phyloP scores from a whole-genome alignment of 2,888 invertebrate genomes.

The Drosophila vallismaia region DNA sequence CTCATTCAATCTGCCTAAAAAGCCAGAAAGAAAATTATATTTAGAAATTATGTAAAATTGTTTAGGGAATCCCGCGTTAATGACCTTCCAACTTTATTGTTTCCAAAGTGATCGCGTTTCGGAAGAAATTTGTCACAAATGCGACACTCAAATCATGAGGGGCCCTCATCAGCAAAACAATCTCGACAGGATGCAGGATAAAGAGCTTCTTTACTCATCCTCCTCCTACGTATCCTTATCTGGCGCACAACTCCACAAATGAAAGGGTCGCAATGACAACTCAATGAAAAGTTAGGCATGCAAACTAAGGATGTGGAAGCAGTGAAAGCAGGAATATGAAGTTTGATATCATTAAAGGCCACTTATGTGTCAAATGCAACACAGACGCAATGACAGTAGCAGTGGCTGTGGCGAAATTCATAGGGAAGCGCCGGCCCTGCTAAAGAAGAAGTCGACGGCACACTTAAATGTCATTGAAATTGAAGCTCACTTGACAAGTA shows the following conservation, averaged over 20 bases:
- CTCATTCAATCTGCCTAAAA: no score
- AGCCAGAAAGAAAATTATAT: background rate
- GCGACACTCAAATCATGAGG: constrained; percentile 38
- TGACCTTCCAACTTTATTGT: constrained; percentile 36
- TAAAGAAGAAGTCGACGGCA: constrained; percentile 43
- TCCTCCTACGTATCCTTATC: constrained; percentile 35
- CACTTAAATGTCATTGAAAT: constrained; percentile 70
- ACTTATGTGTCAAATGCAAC: constrained; percentile 74
- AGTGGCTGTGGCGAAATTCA: constrained; percentile 13
- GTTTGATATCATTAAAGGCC: constrained; percentile 74
- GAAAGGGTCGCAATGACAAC: constrained; percentile 59
- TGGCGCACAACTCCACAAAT: constrained; percentile 48
- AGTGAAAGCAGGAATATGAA: constrained; percentile 55
- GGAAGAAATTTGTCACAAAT: constrained; percentile 24
- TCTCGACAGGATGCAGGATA: constrained; percentile 12
- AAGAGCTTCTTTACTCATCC: constrained; percentile 1
- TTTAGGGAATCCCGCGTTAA: background rate
- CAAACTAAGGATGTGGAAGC: constrained; percentile 53
- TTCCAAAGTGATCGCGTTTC: background rate
- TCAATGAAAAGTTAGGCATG: constrained; percentile 63
- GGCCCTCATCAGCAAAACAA: constrained; percentile 11
- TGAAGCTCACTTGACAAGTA: constrained; percentile 70
- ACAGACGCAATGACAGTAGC: constrained; percentile 50
- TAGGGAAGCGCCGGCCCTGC: constrained; percentile 9
- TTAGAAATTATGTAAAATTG: background rate